Conservation (phyloP, 1,140 invertebrate genomes). For the Ctenoplectra terminalis region DNA sequence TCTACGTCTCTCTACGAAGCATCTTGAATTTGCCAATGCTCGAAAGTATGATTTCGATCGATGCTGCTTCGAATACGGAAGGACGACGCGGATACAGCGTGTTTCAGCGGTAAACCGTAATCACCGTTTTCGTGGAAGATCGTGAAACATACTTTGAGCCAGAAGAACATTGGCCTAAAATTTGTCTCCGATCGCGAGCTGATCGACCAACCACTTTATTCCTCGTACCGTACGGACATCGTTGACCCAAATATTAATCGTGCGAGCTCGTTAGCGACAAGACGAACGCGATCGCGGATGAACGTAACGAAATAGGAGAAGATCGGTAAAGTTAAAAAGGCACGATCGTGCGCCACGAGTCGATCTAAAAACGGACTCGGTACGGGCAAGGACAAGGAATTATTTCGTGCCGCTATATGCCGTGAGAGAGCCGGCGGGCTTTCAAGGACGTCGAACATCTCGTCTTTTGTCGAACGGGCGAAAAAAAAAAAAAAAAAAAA, state of each 20-base stretch:
- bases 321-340: conserved; percentile 18
- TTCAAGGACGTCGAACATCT: conserved; percentile 75
- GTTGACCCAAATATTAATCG: too few species aligned
- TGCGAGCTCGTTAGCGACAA: too few species aligned
- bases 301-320: not conserved
- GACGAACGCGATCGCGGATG: too few species aligned
- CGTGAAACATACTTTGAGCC: too few species aligned
- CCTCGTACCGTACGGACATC: too few species aligned
- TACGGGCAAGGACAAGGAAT: conserved; percentile 61
- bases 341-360: not conserved
- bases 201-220: too few species aligned
- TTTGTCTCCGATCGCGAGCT: too few species aligned
- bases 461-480: conserved; percentile 75
- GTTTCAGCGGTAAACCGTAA: too few species aligned
- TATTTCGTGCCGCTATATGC: conserved; percentile 52
- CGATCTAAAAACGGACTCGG: conserved; percentile 45
- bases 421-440: conserved; percentile 52
- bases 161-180: too few species aligned
- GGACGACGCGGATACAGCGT: too few species aligned
- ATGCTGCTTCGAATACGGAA: not conserved
- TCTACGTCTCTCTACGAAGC: not conserved
- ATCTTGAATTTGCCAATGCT: not conserved
- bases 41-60: not conserved
- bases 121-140: too few species aligned
- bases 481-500: conserved; percentile 8